Conservation (phyloP, 2,888 invertebrate genomes). For the Cyclophora punctaria region DNA sequence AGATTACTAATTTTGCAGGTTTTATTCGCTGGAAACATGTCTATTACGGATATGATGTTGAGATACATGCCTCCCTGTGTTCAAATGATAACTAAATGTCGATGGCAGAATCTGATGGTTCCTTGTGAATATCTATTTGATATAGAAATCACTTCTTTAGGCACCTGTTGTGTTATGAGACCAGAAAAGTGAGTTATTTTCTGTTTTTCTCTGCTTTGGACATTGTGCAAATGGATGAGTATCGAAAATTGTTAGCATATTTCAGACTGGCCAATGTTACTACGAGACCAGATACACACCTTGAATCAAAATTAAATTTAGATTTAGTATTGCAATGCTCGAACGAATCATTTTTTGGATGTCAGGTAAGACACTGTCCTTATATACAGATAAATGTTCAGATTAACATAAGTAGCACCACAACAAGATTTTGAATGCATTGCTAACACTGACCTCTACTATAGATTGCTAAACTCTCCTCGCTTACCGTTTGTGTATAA, state of each 20-base stretch:
- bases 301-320: slow-evolving; percentile 21
- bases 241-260: slow-evolving; percentile 1
- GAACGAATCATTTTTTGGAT: slow-evolving; percentile 29
- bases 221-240: neutral
- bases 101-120: slow-evolving; percentile 33
- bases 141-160: slow-evolving; percentile 39
- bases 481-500: no score
- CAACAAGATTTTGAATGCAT: no score
- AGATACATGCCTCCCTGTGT: slow-evolving; percentile 34
- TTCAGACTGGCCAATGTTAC: slow-evolving; percentile 17
- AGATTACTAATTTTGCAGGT: slow-evolving; percentile 16
- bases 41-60: slow-evolving; percentile 33
- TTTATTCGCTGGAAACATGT: slow-evolving; percentile 29
- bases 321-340: slow-evolving; percentile 41
- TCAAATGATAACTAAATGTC: slow-evolving; percentile 33
- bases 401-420: no score
- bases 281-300: slow-evolving; percentile 1
- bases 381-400: neutral
- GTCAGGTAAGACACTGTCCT: slow-evolving; percentile 29
- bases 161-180: slow-evolving; percentile 47
- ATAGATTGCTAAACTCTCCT: no score
- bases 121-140: slow-evolving; percentile 41
- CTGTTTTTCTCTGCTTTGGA: neutral
- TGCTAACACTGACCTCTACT: no score
- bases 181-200: slow-evolving; percentile 32